Conservation (phyloP, 2,888 invertebrate genomes). For the Latrodectus hesperus region DNA sequence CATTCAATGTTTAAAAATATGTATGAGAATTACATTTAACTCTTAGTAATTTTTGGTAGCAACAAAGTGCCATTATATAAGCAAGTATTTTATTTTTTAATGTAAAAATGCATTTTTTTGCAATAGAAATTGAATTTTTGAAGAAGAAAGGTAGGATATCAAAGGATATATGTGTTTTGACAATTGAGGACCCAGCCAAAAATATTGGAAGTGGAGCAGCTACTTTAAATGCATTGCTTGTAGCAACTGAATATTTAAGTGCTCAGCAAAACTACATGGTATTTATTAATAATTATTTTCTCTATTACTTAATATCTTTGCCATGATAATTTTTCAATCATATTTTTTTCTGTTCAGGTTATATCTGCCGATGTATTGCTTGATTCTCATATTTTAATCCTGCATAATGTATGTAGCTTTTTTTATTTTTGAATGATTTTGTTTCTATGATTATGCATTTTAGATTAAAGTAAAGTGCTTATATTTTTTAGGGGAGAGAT, state of each 20-base stretch:
- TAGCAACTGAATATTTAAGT: constrained; percentile 77
- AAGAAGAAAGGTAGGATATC: constrained; percentile 44
- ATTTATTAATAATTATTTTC: constrained; percentile 66
- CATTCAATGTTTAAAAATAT: too few species aligned
- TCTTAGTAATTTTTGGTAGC: too few species aligned
- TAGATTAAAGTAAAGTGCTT: constrained; percentile 6
- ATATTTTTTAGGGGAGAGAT: constrained; percentile 67
- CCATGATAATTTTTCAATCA: not conserved
- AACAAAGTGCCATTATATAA: too few species aligned
- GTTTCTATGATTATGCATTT: not conserved
- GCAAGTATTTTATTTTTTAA: too few species aligned
- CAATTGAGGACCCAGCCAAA: constrained; percentile 75
- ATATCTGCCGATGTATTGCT: constrained; percentile 75
- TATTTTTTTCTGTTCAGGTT: constrained; percentile 72
- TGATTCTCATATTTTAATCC: constrained; percentile 75
- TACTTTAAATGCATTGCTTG: constrained; percentile 77
- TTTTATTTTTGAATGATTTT: not conserved
- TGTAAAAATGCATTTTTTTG: not conserved
- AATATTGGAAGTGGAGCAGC: constrained; percentile 78
- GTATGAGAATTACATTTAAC: too few species aligned
- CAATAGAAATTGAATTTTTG: constrained; percentile 53
- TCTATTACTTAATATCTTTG: not conserved
- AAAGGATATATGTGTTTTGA: constrained; percentile 20
- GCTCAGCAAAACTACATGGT: constrained; percentile 75
- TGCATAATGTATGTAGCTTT: constrained; percentile 75